Percentiles rank a stretch among this genome's conserved stretches.
phyloP scores from a whole-genome alignment of 64 coral and sea anemone genomes.

The Montipora capricornis region DNA sequence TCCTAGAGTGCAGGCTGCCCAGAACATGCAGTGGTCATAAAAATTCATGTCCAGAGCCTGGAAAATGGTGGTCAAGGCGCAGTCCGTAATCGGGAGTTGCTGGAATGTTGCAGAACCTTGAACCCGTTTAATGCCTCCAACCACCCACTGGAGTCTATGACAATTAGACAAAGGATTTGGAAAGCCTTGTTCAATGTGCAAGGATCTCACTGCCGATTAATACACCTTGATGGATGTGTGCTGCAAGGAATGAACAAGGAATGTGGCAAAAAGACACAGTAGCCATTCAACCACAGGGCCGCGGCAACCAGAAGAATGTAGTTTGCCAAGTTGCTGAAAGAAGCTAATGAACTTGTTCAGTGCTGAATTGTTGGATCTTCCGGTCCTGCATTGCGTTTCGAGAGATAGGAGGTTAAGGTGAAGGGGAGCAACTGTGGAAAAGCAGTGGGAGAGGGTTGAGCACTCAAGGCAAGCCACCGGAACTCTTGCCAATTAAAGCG shows the following conservation, averaged over 20 bases:
- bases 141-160: constrained; percentile 14
- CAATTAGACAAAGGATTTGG: not conserved
- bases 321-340: not conserved
- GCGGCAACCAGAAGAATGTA: not conserved
- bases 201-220: not conserved
- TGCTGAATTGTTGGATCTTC: too few relatives aligned
- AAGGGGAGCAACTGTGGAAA: not conserved
- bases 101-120: not conserved
- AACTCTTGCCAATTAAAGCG: constrained; percentile 66
- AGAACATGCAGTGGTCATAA: not conserved
- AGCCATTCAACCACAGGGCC: too few relatives aligned
- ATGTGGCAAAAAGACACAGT: too few relatives aligned
- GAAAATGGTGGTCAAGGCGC: not conserved
- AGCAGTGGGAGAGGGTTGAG: not conserved
- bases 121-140: constrained; percentile 3
- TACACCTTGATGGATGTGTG: constrained; percentile 15
- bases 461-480: not conserved
- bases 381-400: too few relatives aligned
- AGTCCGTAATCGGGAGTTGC: not conserved
- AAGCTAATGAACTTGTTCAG: too few relatives aligned
- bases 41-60: not conserved
- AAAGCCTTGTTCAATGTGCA: constrained; percentile 22
- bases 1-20: not conserved
- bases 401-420: too few relatives aligned
- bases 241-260: too few relatives aligned